Percentiles rank a stretch among this genome's conserved stretches.
Evolutionary conservation across 2,797 vertebrate genomes (phyloP).

Genomic region (Gambusia yucatana): DNA sequence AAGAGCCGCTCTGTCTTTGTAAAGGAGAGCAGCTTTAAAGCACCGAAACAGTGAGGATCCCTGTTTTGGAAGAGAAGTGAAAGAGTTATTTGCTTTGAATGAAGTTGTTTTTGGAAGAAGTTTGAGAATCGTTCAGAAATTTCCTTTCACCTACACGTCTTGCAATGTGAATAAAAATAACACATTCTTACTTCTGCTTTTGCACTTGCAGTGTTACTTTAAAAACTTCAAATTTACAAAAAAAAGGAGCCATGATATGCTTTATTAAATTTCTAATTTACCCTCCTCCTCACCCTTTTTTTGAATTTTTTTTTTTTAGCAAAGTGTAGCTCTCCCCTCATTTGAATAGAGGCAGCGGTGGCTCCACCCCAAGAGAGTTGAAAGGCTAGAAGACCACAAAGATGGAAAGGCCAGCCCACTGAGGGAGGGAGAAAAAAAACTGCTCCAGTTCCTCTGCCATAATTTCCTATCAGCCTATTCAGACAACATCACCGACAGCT

Average conservation of each 20-base stretch:
- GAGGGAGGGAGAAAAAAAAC: constrained; percentile 85
- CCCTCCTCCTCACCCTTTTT: constrained; percentile 34
- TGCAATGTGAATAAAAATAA: constrained; percentile 8
- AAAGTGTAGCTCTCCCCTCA: constrained; percentile 73
- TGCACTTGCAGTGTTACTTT: constrained; percentile 31
- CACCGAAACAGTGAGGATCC: constrained; percentile 51
- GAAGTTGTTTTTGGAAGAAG: constrained; percentile 50
- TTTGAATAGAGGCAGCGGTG: constrained; percentile 82
- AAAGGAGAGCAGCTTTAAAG: constrained; percentile 46
- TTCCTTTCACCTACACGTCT: constrained; percentile 5
- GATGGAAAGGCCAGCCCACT: constrained; percentile 86
- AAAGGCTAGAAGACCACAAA: constrained; percentile 86
- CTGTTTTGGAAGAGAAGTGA: constrained; percentile 54
- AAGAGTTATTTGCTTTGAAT: constrained; percentile 51
- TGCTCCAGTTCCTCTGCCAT: constrained; percentile 85
- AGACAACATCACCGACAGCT: constrained; percentile 87
- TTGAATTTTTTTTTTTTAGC: constrained; percentile 10
- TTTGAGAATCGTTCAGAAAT: constrained; percentile 18
- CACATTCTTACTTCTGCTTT: constrained; percentile 16
- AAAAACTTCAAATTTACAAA: constrained; percentile 24
- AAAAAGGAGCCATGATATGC: constrained; percentile 38
- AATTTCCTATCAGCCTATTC: constrained; percentile 88
- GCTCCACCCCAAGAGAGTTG: constrained; percentile 84
- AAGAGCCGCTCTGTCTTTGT: constrained; percentile 41
- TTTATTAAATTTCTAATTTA: constrained; percentile 60